Evolutionary conservation across 2,113 vertebrate species (phyloP).

Genomic region (Eurystomus gularis): DNA sequence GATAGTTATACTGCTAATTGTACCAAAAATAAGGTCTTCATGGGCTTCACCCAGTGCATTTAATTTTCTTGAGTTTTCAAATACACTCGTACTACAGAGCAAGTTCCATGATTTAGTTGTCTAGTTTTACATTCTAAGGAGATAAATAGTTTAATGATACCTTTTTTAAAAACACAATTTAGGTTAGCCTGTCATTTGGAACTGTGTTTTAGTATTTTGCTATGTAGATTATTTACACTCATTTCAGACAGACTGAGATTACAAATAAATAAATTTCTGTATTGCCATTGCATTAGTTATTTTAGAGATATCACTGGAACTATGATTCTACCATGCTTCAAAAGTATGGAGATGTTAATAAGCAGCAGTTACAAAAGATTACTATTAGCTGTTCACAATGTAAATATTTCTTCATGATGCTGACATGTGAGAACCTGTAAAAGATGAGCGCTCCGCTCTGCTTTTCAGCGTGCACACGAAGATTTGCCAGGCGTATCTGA

Average conservation of each 20-base stretch:
- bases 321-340: neutral
- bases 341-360: neutral
- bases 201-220: neutral
- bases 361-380: neutral
- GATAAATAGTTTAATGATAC: neutral
- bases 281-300: neutral
- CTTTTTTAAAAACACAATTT: neutral
- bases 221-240: neutral
- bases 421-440: slow-evolving; percentile 8
- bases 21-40: neutral
- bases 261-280: neutral
- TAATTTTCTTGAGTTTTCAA: neutral
- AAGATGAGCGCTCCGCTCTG: neutral
- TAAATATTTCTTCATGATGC: slow-evolving; percentile 30
- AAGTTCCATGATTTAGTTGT: neutral
- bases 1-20: neutral
- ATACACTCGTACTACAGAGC: neutral
- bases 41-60: neutral
- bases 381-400: neutral
- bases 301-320: slow-evolving; percentile 20
- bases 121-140: neutral
- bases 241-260: neutral
- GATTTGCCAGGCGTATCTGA: neutral
- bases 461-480: neutral
- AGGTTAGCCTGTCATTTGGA: neutral